phyloP scores from a whole-genome alignment of 2,888 invertebrate species.

The Chesias legatella region DNA sequence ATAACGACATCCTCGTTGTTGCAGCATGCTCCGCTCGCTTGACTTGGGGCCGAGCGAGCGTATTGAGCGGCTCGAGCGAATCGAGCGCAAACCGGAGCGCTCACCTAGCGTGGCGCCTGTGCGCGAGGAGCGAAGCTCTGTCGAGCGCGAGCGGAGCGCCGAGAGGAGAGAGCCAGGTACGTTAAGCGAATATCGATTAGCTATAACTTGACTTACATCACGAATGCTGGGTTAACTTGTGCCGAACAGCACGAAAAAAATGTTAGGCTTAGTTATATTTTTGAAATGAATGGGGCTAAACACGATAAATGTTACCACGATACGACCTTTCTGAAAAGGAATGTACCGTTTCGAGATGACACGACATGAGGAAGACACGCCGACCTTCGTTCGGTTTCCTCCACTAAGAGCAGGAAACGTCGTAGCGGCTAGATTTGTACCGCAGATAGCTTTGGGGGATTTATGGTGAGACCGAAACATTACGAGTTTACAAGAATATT shows the following conservation, averaged over 20 bases:
- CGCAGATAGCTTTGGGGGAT: constrained; percentile 29
- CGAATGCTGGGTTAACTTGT: neutral
- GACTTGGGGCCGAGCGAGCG: constrained; percentile 78
- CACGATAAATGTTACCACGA: constrained; percentile 17
- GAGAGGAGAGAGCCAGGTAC: constrained; percentile 69
- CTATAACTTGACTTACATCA: constrained; percentile 34
- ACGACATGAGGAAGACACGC: constrained; percentile 18
- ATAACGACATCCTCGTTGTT: constrained; percentile 43
- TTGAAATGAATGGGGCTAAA: too few species aligned
- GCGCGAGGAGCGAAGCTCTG: constrained; percentile 54
- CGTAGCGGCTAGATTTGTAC: constrained; percentile 22
- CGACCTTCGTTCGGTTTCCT: constrained; percentile 26
- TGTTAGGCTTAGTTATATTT: too few species aligned
- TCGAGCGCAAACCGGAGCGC: constrained; percentile 74
- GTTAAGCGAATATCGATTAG: constrained; percentile 30
- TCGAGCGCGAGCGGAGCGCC: constrained; percentile 60
- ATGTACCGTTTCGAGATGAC: constrained; percentile 24
- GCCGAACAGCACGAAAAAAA: neutral
- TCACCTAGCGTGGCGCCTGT: constrained; percentile 58
- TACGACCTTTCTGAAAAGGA: constrained; percentile 16
- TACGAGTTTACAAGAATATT: constrained; percentile 26
- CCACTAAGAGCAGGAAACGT: constrained; percentile 23
- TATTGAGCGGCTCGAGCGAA: constrained; percentile 42
- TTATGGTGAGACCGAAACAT: constrained; percentile 26
- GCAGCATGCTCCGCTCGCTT: constrained; percentile 88